Evolutionary conservation across 2,888 invertebrate genomes (phyloP), one percentile per base, ranked within the genome.

Genomic region (Agonopterix alstromeriana): DNA sequence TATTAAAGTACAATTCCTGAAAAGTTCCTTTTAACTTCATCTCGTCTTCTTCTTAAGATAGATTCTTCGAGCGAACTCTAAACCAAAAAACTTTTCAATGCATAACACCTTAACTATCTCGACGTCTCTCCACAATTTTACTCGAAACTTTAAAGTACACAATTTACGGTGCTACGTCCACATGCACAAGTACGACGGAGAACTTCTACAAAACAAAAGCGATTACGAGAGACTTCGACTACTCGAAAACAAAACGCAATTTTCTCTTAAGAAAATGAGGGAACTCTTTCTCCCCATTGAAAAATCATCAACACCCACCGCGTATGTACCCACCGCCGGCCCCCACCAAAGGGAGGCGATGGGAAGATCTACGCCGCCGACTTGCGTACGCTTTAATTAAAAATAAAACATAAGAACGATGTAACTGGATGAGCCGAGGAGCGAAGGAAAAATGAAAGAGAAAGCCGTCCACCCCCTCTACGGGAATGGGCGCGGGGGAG

Each of bases 331-430:
- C 64, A 27, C 27, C 27, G 27, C 27, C 38, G 11, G 61, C 63
- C 58, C 52, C 73, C 72, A 59, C 67, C 70, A 70, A 76, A 75
- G 77, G 73, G 77, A 14, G 44, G 45, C 11, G 45, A 42, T 47
- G 70, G 68, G 67, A 82, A 86, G 87, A 86, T 84, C 85, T 85
- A 85, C 85, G 82, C 85, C 79, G 82, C 73, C 87, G 83, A 87
- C 87, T 88, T 88, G 88, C 88, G 88, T 88, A 88, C 87, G 88
- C 87, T 88, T 88, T 88, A 88, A 88, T 88, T 88, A 88, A 88
- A 88, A 88, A 88, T 88, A 88, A 88, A 88, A 88, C 88, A 88
- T 88, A 88, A 88, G 88, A 88, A 88, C 87, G 86, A 87, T 88
- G 88, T 88, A 88, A 88, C 88, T 88, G 88, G 88, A 88, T 88